Evolutionary conservation across 2,888 invertebrate species (phyloP), one percentile per base, ranked within the genome.

Genomic region (Palloptera scutellata): DNA sequence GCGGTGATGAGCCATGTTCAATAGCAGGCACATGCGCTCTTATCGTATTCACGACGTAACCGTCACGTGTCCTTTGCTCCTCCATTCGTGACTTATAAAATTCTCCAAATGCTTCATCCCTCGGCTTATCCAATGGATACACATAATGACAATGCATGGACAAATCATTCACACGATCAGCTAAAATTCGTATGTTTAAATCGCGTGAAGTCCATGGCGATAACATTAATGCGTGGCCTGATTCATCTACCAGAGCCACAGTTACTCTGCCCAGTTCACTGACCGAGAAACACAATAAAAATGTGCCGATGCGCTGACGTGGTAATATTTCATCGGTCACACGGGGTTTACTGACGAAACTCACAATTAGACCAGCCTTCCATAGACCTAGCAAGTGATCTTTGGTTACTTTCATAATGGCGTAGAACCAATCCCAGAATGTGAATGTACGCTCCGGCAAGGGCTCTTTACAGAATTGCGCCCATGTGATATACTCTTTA

Each of bases 371-470:
- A 30, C 93, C 92, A 77, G 96, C 97, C 71, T 92, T 92, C 98
- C 98, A 98, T 54, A 95, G 92, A 20, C 92, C 92, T 72, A 94
- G 87, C 73, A 98, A 86, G 85, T 97, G 97, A 83, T 98, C 98
- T 79, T 96, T 90, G 30, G 97, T 97, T 65, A 99, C 89, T 85
- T 98, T 98, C 89, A 98, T 96, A 1, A 98, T 95, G 72, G 96
- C 95, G 86, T 96, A 98, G 87, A 98, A 98, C 98, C 98, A 99
- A 86, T 99, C 98, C 99, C 98, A 99, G 86, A 99, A 99, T 0
- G 98, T 98, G 85, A 99, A 99, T 81, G 91, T 93, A 70, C 97
- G 88, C 73, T 95, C 96, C 0, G 93, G 93, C 58, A 98, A 85
- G 0, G 96, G 94, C 80, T 96, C 96, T 84, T 96, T 96, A 83